Percentiles rank a stretch among this genome's conserved stretches.
Conservation (phyloP, 2,888 invertebrate genomes). For the Crossocerus cetratus region DNA sequence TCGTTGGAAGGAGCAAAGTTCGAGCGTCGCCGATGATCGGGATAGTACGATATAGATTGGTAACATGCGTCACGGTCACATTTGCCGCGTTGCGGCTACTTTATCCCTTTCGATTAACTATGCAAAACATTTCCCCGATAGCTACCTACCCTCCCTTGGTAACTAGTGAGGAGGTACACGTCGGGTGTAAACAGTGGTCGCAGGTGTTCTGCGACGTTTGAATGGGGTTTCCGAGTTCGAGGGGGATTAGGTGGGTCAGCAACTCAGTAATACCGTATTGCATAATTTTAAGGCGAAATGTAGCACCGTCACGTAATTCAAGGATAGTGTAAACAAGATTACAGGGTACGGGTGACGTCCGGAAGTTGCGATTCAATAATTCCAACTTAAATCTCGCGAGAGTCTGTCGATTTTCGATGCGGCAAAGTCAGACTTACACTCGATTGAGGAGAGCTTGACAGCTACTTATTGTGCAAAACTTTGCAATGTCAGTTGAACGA, state of each 20-base stretch:
- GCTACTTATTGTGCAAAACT: too few relatives aligned
- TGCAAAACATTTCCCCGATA: conserved; percentile 14
- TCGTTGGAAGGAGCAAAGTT: too few relatives aligned
- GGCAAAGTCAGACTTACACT: too few relatives aligned
- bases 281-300: background rate
- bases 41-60: background rate
- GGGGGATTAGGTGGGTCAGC: background rate
- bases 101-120: conserved; percentile 3
- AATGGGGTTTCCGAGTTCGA: background rate
- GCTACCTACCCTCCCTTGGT: background rate
- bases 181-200: background rate
- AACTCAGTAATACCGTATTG: background rate
- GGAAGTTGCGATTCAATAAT: background rate
- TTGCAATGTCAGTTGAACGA: too few relatives aligned
- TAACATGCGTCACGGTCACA: conserved; percentile 31
- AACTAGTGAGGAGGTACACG: too few relatives aligned
- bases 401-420: too few relatives aligned
- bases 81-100: conserved; percentile 1
- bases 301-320: background rate
- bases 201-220: too few relatives aligned
- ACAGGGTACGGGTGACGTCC: background rate
- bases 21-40: background rate
- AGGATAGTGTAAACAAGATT: background rate
- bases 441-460: too few relatives aligned
- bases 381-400: too few relatives aligned